A percentile compares a stretch with the other conserved stretches of the same genome.
Evolutionary conservation across 1,140 invertebrate species (phyloP).

Genomic region (Galendromus occidentalis): DNA sequence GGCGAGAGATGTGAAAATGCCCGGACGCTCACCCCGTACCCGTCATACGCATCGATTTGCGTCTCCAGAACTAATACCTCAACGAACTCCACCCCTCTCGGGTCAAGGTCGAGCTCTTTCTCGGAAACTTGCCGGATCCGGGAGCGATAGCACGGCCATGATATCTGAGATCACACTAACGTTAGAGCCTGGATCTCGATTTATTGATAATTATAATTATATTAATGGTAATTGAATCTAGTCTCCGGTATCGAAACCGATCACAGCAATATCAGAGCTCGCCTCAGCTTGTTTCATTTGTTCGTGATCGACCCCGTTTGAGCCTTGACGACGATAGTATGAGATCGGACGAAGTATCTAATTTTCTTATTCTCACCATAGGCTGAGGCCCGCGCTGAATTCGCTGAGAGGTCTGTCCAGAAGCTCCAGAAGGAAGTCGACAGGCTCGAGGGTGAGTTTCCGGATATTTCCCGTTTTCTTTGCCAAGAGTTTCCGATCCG

Average conservation of each 20-base stretch:
- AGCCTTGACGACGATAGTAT: background rate
- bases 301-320: background rate
- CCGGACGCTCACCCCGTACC: background rate
- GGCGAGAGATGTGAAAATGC: too few species aligned
- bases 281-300: too few species aligned
- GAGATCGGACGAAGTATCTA: background rate
- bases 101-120: too few species aligned
- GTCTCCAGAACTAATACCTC: background rate
- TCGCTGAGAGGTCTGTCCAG: conserved; percentile 97
- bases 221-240: too few species aligned
- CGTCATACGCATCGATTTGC: background rate
- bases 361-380: conserved; percentile 26
- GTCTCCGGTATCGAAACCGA: too few species aligned
- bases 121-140: too few species aligned
- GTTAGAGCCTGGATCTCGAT: too few species aligned
- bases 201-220: too few species aligned
- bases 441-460: conserved; percentile 91
- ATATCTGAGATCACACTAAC: too few species aligned
- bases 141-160: too few species aligned
- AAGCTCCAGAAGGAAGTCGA: conserved; percentile 99
- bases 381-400: conserved; percentile 99
- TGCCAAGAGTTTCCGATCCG: background rate
- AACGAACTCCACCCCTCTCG: background rate
- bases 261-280: too few species aligned
- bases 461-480: conserved; percentile 17